A percentile compares a stretch with the other conserved stretches of the same genome.
phyloP scores from a whole-genome alignment of 2,888 invertebrate species.

The Lithophane socia region DNA sequence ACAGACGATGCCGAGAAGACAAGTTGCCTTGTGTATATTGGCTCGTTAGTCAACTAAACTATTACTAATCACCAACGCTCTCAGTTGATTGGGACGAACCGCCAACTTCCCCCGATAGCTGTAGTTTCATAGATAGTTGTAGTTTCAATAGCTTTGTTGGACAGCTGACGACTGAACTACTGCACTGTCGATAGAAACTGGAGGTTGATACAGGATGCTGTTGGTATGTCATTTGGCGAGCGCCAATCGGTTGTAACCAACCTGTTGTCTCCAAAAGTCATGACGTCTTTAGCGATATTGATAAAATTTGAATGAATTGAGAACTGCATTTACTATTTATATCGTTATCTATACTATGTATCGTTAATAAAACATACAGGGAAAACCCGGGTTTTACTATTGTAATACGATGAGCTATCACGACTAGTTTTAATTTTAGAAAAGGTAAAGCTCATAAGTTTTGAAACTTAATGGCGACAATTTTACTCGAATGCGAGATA shows the following conservation, averaged over 20 bases:
- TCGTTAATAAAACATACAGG: too few species aligned
- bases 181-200: not conserved
- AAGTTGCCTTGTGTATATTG: not conserved
- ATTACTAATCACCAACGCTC: not conserved
- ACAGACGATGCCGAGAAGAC: not conserved
- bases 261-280: not conserved
- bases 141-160: too few species aligned
- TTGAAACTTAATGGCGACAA: not conserved
- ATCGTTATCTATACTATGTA: not conserved
- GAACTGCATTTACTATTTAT: not conserved
- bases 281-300: not conserved
- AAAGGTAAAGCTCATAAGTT: not conserved
- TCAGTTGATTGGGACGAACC: not conserved
- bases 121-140: not conserved
- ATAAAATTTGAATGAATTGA: not conserved
- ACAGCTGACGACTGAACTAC: too few species aligned
- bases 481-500: not conserved
- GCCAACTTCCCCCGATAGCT: not conserved
- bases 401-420: not conserved
- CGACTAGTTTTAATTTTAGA: not conserved
- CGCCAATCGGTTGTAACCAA: not conserved
- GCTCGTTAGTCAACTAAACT: not conserved
- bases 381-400: not conserved
- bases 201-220: not conserved
- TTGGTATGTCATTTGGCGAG: not conserved